Conservation (phyloP, 2,113 vertebrate species). For the Eretmochelys imbricata region DNA sequence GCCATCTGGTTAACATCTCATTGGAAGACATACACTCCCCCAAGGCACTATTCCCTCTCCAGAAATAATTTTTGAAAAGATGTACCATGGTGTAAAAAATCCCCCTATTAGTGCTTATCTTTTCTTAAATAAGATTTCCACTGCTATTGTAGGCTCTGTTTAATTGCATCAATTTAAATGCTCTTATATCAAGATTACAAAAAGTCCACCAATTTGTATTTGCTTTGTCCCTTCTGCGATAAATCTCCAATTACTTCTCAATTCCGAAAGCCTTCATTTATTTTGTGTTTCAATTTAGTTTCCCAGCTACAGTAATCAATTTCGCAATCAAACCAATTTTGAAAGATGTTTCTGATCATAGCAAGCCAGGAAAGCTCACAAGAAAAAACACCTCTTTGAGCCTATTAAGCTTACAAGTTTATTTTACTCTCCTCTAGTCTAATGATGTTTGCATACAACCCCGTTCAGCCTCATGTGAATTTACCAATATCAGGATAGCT, state of each 20-base stretch:
- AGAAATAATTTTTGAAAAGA: constrained; percentile 27
- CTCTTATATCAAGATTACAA: constrained; percentile 62
- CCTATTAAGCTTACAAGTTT: background rate
- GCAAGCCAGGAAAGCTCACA: constrained; percentile 1
- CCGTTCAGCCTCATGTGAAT: constrained; percentile 18
- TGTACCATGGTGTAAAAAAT: constrained; percentile 9
- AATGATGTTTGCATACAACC: constrained; percentile 41
- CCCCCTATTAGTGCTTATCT: constrained; percentile 48
- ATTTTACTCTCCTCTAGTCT: constrained; percentile 31
- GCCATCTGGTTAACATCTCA: background rate
- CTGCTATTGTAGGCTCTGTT: constrained; percentile 52
- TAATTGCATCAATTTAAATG: constrained; percentile 64
- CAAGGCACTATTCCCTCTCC: background rate
- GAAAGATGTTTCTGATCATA: constrained; percentile 46
- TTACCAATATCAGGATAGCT: background rate
- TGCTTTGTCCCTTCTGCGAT: constrained; percentile 62
- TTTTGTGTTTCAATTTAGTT: constrained; percentile 72
- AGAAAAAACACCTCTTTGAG: constrained; percentile 4
- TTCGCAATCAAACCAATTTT: constrained; percentile 63
- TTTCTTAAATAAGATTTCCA: constrained; percentile 19
- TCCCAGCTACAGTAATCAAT: constrained; percentile 32
- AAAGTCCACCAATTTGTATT: constrained; percentile 36
- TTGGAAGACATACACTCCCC: background rate
- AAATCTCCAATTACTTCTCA: constrained; percentile 71
- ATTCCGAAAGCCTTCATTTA: constrained; percentile 62